Evolutionary conservation across 2,888 invertebrate genomes (phyloP).

Genomic region (Thereva unica): DNA sequence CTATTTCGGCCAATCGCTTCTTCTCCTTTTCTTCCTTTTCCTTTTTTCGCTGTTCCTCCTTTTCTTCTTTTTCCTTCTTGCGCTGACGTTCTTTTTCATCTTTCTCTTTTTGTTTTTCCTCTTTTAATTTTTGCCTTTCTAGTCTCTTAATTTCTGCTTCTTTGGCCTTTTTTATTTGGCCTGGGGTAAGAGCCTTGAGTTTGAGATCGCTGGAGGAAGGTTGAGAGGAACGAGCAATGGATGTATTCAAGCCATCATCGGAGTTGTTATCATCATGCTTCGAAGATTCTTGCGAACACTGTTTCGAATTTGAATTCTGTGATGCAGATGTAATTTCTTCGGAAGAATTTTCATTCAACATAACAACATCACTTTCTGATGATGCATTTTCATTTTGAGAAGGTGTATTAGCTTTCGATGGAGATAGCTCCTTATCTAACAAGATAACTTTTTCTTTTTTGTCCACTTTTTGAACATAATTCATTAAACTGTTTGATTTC

Average conservation of each 20-base stretch:
- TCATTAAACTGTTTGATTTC: no score
- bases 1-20: constrained; percentile 43
- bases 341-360: not conserved
- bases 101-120: constrained; percentile 53
- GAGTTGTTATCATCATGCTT: no score
- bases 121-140: constrained; percentile 48
- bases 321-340: not conserved
- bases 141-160: not conserved
- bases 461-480: no score
- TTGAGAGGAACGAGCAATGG: no score
- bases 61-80: constrained; percentile 62
- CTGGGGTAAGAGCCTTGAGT: constrained; percentile 5
- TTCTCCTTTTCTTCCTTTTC: constrained; percentile 46
- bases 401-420: constrained; percentile 4
- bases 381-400: not conserved
- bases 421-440: constrained; percentile 3
- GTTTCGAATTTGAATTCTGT: not conserved
- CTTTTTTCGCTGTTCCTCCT: constrained; percentile 59
- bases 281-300: not conserved
- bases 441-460: no score
- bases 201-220: not conserved
- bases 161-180: not conserved
- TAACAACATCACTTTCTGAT: not conserved
- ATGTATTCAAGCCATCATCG: no score
- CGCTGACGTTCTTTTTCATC: constrained; percentile 60